Evolutionary conservation across 1,140 invertebrate genomes (phyloP), one percentile per base, ranked within the genome.

Genomic region (Scaptomyza montana): DNA sequence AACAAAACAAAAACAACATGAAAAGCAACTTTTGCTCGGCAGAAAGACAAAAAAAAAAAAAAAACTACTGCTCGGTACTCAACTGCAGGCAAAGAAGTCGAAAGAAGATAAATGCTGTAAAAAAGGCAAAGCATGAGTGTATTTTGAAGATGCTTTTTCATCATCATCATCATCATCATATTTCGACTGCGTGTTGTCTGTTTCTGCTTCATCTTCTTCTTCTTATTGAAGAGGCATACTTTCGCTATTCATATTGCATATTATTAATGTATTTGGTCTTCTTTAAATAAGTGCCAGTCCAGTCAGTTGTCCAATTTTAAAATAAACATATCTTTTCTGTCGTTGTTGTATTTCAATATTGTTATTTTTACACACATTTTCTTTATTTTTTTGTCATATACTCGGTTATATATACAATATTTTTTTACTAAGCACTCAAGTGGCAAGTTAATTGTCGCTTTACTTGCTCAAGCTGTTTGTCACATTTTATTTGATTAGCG

Each of bases 81-180:
- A 82, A 82, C 78, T 87, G 78, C 82, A 77, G 71, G 68, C 78
- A 76, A 86, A 87, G 75, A 87, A 87, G 82, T 87, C 73, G 81
- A 87, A 87, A 74, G 81, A 87, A 87, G 78, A 87, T 81, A 87
- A 43, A 43, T 80, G 81, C 81, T 78, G 71, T 78, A 87, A 87
- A 80, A 80, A 86, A 86, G 74, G 74, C 82, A 87, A 43, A 43
- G 82, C 78, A 86, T 80, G 81, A 81, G 78, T 86, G 82, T 87
- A 78, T 87, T 81, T 87, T 87, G 61, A 80, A 80, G 78, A 80
- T 80, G 78, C 78, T 77, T 87, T 81, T 78, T 86, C 66, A 43
- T 43, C 39, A 43, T 43, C 12, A 43, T 43, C 10, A 36, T 25
- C 21, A 25, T 25, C 21, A 25, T 36, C 33, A 36, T 43, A n/a